Evolutionary conservation across 2,113 vertebrate species (phyloP), one percentile per base, ranked within the genome.

Genomic region (Pseudorhombus dupliciocellatus): DNA sequence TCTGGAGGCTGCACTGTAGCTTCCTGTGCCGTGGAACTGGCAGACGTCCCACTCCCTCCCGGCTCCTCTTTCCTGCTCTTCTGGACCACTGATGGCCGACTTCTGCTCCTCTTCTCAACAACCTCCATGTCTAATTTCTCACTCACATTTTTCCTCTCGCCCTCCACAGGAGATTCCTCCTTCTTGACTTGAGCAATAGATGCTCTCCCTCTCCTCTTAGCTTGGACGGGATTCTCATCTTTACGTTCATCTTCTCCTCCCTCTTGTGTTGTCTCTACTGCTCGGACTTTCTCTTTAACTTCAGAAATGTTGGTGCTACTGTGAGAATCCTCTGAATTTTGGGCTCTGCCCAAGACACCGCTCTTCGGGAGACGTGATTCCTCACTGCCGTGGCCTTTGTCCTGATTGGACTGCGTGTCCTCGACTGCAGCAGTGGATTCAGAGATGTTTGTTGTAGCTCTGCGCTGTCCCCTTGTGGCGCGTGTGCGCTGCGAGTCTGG

Each of bases 401-500:
- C 58, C 50, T 69, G 73, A 52, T 63, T 46, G n/a, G 55, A 54
- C n/a, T 52, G 53, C 9, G 37, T 68, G 37, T 75, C 56, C 57
- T 73, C 30, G n/a, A 31, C 58, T 51, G 44, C 51, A 69, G 34
- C 65, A 18, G 64, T 20, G 5, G 53, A 18, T 66, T 81, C 68
- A 56, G 79, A 56, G 1, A 0, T 0, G 5, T 16, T 34, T 24
- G 18, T 16, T 44, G 16, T 73, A 15, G 70, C 67, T 74, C 54
- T 42, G 34, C 21, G 68, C 24, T 24, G 77, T 84, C 87, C 87
- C 60, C 87, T 89, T 42, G 80, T 84, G 91, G 89, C 57, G 4
- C 7, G 7, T n/a, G 71, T 26, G 2, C 34, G 75, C 55, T 55
- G 75, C 40, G 65, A 24, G 4, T 64, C 48, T 48, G 69, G n/a